Evolutionary conservation across 2,113 vertebrate species (phyloP).

Genomic region (Sturnus vulgaris): DNA sequence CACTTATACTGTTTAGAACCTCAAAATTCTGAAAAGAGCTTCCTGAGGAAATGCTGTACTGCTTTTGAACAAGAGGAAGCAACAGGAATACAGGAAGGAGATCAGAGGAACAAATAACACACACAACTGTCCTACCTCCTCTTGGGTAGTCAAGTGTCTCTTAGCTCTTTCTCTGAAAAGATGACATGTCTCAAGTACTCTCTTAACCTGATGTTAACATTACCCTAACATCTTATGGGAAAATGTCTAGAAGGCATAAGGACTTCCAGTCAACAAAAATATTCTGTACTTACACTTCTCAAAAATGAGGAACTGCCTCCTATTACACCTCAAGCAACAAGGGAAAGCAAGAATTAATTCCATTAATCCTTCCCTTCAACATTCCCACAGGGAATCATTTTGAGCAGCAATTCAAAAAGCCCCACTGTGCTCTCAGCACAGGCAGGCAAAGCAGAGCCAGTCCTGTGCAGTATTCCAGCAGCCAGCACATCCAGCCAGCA

Average conservation of each 20-base stretch:
- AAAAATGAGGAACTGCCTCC: neutral
- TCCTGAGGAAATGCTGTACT: slow-evolving; percentile 10
- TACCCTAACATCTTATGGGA: neutral
- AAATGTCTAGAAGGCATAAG: neutral
- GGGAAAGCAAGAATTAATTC: neutral
- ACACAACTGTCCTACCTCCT: neutral
- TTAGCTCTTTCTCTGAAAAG: neutral
- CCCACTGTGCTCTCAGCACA: neutral
- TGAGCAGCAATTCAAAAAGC: neutral
- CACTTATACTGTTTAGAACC: neutral
- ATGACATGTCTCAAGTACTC: neutral
- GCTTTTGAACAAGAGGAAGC: slow-evolving; percentile 11
- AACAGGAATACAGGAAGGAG: slow-evolving; percentile 15
- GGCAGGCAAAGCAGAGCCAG: neutral
- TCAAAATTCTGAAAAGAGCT: neutral
- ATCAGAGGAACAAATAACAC: neutral
- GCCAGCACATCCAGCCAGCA: neutral
- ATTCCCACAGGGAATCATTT: neutral
- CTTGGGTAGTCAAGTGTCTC: slow-evolving; percentile 3
- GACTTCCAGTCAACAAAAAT: neutral
- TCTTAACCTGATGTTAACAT: slow-evolving; percentile 25
- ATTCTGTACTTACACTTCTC: neutral
- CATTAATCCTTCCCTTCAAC: neutral
- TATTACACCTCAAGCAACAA: neutral
- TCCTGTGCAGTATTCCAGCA: neutral